Evolutionary conservation across 2,888 invertebrate species (phyloP).

Genomic region (Yponomeuta plumbellus): DNA sequence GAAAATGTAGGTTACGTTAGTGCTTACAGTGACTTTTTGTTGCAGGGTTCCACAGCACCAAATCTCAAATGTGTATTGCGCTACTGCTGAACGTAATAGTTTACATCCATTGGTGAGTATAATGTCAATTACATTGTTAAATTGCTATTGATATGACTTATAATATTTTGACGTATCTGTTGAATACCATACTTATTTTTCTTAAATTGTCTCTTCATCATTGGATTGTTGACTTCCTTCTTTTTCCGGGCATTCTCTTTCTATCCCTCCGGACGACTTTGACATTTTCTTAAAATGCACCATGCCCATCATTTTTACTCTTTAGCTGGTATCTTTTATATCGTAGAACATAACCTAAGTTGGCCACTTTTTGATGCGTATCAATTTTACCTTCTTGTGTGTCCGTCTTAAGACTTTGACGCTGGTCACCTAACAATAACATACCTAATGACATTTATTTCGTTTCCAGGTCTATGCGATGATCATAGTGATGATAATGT

Average conservation of each 20-base stretch:
- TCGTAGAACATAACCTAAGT: too few relatives aligned
- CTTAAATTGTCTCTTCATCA: too few relatives aligned
- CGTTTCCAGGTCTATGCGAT: constrained; percentile 59
- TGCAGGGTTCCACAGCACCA: constrained; percentile 46
- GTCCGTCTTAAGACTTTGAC: too few relatives aligned
- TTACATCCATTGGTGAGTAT: constrained; percentile 51
- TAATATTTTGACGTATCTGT: neutral
- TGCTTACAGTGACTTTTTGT: constrained; percentile 24
- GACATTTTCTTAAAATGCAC: too few relatives aligned
- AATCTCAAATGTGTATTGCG: constrained; percentile 40
- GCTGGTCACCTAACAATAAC: neutral
- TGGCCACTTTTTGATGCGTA: too few relatives aligned
- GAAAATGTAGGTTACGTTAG: neutral
- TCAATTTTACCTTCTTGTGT: too few relatives aligned
- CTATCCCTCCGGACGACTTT: too few relatives aligned
- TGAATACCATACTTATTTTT: too few relatives aligned
- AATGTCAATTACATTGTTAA: neutral
- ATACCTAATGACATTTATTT: constrained; percentile 20
- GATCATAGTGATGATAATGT: constrained; percentile 39
- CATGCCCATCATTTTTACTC: too few relatives aligned
- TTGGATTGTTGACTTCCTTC: too few relatives aligned
- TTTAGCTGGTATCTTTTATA: too few relatives aligned
- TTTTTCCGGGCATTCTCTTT: too few relatives aligned
- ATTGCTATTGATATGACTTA: neutral
- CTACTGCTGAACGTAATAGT: constrained; percentile 48